Evolutionary conservation across 2,888 invertebrate species (phyloP), one percentile per base, ranked within the genome.

Genomic region (Cataglyphis cursor): DNA sequence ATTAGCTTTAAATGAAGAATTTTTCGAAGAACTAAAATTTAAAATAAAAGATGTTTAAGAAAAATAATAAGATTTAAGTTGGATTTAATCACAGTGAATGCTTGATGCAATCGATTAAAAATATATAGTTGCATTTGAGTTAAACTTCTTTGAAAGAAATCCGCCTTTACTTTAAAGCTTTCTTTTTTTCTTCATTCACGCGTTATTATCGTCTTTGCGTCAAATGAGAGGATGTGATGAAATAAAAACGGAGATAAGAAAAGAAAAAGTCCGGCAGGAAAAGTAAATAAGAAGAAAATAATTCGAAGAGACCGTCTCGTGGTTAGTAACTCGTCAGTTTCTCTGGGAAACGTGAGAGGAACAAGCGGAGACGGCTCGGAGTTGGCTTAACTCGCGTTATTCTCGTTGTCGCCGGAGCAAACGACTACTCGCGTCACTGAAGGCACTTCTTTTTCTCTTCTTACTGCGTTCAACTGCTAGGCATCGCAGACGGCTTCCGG

Each of bases 351-450:
- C 41, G 57, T 48, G 28, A 73, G 74, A 51, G 65, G 41, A 15
- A 65, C 41, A 48, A 65, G 28, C 28, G 59, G 44, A 76, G 62
- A 51, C 38, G 68, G 73, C 74, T 80, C 48, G 80, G 81, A 82
- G 86, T 84, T 86, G 84, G 85, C 80, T 91, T 83, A 85, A 84
- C 83, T 84, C 80, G 62, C 81, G 85, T 86, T 87, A 84, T 83
- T 86, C 84, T 85, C 81, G 64, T 86, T 83, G 86, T 64, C 72
- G 85, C 31, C 70, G 70, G 84, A 78, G 87, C 84, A 87, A 90
- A 88, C 85, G 88, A 85, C 81, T 84, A 78, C 83, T 81, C 85
- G 82, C 83, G 83, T 90, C 90, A 84, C 84, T 78, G 82, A 57
- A 78, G 62, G 65, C 82, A 78, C 44, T 48, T 76, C 74, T 78